Conservation (phyloP, 1,140 invertebrate species). For the Drosophila willistoni region DNA sequence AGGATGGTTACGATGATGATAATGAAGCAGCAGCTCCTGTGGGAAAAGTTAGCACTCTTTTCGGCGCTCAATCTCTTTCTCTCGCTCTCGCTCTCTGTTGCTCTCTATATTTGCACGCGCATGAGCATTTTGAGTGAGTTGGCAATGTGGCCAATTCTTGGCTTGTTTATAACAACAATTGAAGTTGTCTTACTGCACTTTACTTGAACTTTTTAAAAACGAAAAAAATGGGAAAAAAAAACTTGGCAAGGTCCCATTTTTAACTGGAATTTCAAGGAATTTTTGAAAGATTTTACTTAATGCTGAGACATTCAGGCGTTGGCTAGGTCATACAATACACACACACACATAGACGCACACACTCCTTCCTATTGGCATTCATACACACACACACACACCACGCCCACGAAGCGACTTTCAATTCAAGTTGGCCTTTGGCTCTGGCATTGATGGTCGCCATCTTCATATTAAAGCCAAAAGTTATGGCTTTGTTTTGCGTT, state of each 20-base stretch:
- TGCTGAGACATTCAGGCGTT: slow-evolving; percentile 59
- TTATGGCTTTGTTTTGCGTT: slow-evolving; percentile 57
- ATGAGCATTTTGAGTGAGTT: slow-evolving; percentile 51
- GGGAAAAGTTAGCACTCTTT: slow-evolving; percentile 51
- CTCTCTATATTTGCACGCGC: slow-evolving; percentile 58
- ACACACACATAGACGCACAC: slow-evolving; percentile 19
- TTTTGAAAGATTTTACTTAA: slow-evolving; percentile 53
- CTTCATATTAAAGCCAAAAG: slow-evolving; percentile 61
- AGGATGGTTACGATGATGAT: slow-evolving; percentile 36
- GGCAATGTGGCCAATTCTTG: slow-evolving; percentile 49
- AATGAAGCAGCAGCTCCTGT: slow-evolving; percentile 65
- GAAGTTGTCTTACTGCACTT: slow-evolving; percentile 33
- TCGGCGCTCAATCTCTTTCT: neutral
- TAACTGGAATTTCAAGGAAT: slow-evolving; percentile 63
- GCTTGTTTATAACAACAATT: slow-evolving; percentile 72
- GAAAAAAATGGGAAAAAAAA: slow-evolving; percentile 5
- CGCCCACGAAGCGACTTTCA: slow-evolving; percentile 69
- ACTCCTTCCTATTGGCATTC: slow-evolving; percentile 17
- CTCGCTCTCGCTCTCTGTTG: neutral
- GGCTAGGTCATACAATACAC: slow-evolving; percentile 49
- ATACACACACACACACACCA: slow-evolving; percentile 33
- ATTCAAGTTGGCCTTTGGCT: slow-evolving; percentile 68
- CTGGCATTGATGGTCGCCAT: slow-evolving; percentile 59
- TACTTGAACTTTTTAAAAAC: slow-evolving; percentile 25
- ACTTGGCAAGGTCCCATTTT: slow-evolving; percentile 30